phyloP scores from a whole-genome alignment of 2,797 vertebrate species.

The Microctenopoma stevenorrisi region DNA sequence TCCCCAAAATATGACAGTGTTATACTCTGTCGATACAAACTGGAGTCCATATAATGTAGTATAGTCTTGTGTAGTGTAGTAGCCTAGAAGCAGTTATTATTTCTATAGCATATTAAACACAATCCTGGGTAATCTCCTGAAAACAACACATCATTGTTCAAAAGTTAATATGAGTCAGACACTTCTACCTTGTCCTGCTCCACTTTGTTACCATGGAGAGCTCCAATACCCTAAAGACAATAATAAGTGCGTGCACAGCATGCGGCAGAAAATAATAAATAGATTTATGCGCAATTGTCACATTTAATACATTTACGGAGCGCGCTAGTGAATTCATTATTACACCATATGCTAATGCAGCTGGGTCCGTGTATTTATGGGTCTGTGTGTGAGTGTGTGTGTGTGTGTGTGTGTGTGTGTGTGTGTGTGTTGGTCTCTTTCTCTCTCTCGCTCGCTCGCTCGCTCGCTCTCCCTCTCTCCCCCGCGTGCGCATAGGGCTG shows the following conservation, averaged over 20 bases:
- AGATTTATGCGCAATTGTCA: constrained; percentile 84
- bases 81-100: constrained; percentile 7
- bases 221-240: constrained; percentile 75
- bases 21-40: too few species aligned
- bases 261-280: constrained; percentile 80
- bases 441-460: constrained; percentile 32
- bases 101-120: constrained; percentile 6
- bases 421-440: background rate
- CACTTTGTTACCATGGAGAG: constrained; percentile 79
- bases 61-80: background rate
- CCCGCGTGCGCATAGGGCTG: constrained; percentile 52
- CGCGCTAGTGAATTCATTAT: constrained; percentile 83
- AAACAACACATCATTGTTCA: constrained; percentile 37
- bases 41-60: too few species aligned
- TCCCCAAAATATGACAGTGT: too few species aligned
- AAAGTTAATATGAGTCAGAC: constrained; percentile 65
- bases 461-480: constrained; percentile 23
- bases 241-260: constrained; percentile 77
- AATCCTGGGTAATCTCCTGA: constrained; percentile 22
- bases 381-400: constrained; percentile 33
- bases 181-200: constrained; percentile 53
- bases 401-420: constrained; percentile 5
- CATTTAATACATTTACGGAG: constrained; percentile 84
- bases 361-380: constrained; percentile 73
- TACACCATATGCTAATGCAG: constrained; percentile 85